These are phyloP conservation scores for Gambusia holbrooki DNA, from an alignment of 2,113 vertebrate species.

Conservation along the genomic window DNA sequence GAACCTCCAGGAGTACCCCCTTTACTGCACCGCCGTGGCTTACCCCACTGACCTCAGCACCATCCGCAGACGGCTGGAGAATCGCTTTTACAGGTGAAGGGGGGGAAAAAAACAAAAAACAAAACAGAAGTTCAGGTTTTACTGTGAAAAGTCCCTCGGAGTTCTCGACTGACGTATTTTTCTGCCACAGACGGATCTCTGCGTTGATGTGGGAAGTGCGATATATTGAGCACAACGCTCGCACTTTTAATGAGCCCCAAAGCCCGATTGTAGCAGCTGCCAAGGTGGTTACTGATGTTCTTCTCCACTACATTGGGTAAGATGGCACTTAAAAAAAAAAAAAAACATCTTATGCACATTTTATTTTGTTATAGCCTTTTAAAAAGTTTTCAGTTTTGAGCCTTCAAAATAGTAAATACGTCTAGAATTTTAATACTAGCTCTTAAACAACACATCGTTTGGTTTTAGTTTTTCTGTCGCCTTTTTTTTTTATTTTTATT, in stretches of 20 bases:
- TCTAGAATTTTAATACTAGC: too few species aligned
- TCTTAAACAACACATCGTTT: too few species aligned
- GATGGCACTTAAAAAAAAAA: conserved; percentile 1
- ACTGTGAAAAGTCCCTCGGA: neutral
- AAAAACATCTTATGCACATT: neutral
- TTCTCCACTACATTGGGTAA: conserved; percentile 95
- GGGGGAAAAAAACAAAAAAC: too few species aligned
- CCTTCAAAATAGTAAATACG: too few species aligned
- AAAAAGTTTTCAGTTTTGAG: too few species aligned
- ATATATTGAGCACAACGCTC: conserved; percentile 97
- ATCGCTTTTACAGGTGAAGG: conserved; percentile 91
- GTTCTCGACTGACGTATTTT: conserved; percentile 6
- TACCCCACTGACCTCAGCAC: conserved; percentile 96
- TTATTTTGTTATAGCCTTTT: too few species aligned
- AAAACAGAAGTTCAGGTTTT: neutral
- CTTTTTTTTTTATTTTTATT: too few species aligned
- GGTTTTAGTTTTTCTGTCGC: too few species aligned
- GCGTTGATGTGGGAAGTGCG: conserved; percentile 99
- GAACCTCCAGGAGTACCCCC: conserved; percentile 92
- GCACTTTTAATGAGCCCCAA: conserved; percentile 97
- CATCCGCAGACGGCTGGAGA: conserved; percentile 91
- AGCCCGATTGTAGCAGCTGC: conserved; percentile 95
- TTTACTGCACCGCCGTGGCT: conserved; percentile 96
- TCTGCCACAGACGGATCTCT: conserved; percentile 89
- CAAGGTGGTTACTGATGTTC: conserved; percentile 95